phyloP scores from a whole-genome alignment of 2,888 invertebrate genomes.

The Temnothorax unifasciatus region DNA sequence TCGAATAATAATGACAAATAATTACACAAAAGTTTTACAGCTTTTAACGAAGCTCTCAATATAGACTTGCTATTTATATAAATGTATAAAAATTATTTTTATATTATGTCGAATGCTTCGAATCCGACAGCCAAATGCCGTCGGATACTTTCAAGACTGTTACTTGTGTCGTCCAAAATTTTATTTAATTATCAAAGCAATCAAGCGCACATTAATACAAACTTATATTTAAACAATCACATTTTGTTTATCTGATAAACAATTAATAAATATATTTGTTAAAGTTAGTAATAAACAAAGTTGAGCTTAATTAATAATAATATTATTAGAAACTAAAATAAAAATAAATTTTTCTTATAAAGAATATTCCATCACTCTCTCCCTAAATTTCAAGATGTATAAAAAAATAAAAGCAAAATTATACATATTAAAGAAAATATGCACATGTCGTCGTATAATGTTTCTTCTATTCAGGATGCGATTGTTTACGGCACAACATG shows the following conservation, averaged over 20 bases:
- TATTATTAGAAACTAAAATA: background rate
- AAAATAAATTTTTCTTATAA: background rate
- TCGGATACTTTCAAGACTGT: background rate
- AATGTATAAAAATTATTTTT: conserved; percentile 9
- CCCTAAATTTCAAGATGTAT: background rate
- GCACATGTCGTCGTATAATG: background rate
- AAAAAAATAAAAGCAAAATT: conserved; percentile 1
- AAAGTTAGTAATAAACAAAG: background rate
- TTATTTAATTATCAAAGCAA: background rate
- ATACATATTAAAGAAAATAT: background rate
- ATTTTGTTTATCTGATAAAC: background rate
- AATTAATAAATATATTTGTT: background rate
- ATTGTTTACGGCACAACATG: background rate
- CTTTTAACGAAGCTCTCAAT: background rate
- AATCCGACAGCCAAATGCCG: conserved; percentile 16
- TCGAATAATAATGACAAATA: conserved; percentile 10
- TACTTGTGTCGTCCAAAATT: background rate
- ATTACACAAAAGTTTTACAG: background rate
- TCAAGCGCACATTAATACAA: background rate
- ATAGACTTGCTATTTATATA: background rate
- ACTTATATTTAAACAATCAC: background rate
- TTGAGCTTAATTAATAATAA: background rate
- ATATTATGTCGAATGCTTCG: background rate
- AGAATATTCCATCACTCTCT: background rate
- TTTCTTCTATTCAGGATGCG: background rate